These are phyloP conservation scores for Lasiurus borealis DNA, from an alignment of 2,113 vertebrate genomes.

Conservation along the genomic window DNA sequence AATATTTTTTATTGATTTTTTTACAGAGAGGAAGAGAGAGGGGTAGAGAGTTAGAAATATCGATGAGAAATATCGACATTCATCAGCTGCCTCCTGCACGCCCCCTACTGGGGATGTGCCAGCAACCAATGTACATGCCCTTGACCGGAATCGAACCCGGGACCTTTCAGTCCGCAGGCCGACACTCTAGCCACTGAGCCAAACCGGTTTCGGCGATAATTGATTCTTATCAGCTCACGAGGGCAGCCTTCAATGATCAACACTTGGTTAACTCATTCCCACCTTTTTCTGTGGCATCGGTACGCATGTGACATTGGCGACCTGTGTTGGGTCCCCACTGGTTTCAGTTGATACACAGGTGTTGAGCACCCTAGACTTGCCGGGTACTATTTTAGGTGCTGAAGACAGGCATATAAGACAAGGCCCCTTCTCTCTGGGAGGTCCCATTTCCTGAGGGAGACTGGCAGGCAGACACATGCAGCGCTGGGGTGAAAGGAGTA, in stretches of 20 bases:
- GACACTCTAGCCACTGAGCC: too few species aligned
- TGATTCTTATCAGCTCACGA: constrained; percentile 45
- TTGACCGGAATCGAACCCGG: too few species aligned
- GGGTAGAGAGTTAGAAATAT: too few species aligned
- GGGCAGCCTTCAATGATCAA: constrained; percentile 40
- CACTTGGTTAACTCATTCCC: constrained; percentile 55
- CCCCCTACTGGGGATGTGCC: too few species aligned
- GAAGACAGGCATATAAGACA: not conserved
- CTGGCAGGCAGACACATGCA: not conserved
- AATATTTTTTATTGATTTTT: too few species aligned
- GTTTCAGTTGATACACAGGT: not conserved
- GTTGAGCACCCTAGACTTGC: not conserved
- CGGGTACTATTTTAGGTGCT: not conserved
- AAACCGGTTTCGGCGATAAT: too few species aligned
- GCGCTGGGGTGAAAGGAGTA: too few species aligned
- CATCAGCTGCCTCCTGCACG: too few species aligned
- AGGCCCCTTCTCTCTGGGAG: not conserved
- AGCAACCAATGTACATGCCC: too few species aligned
- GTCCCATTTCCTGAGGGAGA: not conserved
- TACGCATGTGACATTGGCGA: not conserved
- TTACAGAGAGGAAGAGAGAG: too few species aligned
- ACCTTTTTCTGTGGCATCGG: constrained; percentile 23
- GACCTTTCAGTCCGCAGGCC: too few species aligned
- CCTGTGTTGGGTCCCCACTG: not conserved
- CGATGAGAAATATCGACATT: too few species aligned